Base-by-base conservation (phyloP, 2,888 invertebrate species). In the Cephus pulcher region DNA sequence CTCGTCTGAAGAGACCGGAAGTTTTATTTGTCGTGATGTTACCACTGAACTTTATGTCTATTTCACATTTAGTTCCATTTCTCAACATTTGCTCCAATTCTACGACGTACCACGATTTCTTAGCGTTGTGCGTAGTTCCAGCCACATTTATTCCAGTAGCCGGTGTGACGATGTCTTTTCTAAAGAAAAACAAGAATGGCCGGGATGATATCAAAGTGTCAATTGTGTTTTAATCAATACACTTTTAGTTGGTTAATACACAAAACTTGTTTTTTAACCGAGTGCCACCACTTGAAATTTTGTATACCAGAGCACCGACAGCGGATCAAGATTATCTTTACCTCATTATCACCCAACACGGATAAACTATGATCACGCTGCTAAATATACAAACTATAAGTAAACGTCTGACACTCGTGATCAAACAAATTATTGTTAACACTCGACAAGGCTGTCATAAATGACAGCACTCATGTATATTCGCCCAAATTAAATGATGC, bases 1-100 rank as follows among this genome's bases (percentile, higher is more conserved):
- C 93, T 40, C 94, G 94, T 87, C 94, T 95, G 87, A 96, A 96
- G 79, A 97, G 93, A 0, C 95, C 96, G 82, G 95, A 95, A 0
- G 94, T 94, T 6, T 92, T 93, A 11, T 94, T 93, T 30, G 94
- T 94, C 80, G 93, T 94, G 83, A 97, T 91, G 77, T 93, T 93
- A 0, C 96, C 96, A 79, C 93, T 93, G 87, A 95, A 96, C 3
- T 92, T 92, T 74, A 97, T 93, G 82, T 94, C 93, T 30, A 97
- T 86, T 84, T 94, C 93, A 69, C 95, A 95, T 23, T 92, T 92
- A 0, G 94, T 92, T 0, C 93, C 94, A 75, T 93, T 92, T 4
- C 93, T 92, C 6, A 95, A 88, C 15, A 92, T 88, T 80, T 94
- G 94, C 76, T 94, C 94, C 4, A 96, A 90, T 75, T 93, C 92